phyloP scores from a whole-genome alignment of 2,888 invertebrate species.

The Trissoscelio sp. region DNA sequence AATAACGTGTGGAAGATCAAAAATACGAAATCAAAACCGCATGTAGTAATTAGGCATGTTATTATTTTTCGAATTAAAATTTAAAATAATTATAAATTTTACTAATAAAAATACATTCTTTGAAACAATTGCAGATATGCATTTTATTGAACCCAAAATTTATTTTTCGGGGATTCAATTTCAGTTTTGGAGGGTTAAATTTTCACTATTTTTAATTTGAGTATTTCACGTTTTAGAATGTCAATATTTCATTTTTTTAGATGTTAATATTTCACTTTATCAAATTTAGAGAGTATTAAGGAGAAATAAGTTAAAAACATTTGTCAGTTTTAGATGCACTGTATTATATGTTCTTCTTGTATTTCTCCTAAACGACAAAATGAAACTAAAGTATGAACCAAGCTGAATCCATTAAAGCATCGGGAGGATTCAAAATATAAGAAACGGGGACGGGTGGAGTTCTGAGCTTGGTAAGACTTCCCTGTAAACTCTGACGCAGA shows the following conservation, averaged over 20 bases:
- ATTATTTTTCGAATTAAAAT: too few species aligned
- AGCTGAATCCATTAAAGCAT: slow-evolving; percentile 20
- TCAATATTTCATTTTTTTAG: slow-evolving; percentile 12
- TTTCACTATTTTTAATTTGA: slow-evolving; percentile 10
- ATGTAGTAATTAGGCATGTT: too few species aligned
- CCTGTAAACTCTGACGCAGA: slow-evolving; percentile 50
- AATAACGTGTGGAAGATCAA: too few species aligned
- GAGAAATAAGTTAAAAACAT: too few species aligned
- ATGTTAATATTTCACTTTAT: neutral
- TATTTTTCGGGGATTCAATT: slow-evolving; percentile 2
- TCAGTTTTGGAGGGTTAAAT: slow-evolving; percentile 8
- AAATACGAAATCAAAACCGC: too few species aligned
- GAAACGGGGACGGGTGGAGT: slow-evolving; percentile 39
- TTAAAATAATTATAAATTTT: too few species aligned
- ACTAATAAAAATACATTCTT: neutral
- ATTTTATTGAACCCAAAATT: neutral
- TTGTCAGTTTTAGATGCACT: too few species aligned
- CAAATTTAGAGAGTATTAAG: too few species aligned
- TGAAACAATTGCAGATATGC: neutral
- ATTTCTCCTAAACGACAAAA: slow-evolving; percentile 81
- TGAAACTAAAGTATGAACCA: too few species aligned
- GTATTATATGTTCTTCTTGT: slow-evolving; percentile 81
- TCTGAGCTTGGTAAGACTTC: slow-evolving; percentile 39
- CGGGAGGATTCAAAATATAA: slow-evolving; percentile 19
- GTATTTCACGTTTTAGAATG: neutral